Conservation (phyloP, 2,888 invertebrate genomes). For the Bombylius major region DNA sequence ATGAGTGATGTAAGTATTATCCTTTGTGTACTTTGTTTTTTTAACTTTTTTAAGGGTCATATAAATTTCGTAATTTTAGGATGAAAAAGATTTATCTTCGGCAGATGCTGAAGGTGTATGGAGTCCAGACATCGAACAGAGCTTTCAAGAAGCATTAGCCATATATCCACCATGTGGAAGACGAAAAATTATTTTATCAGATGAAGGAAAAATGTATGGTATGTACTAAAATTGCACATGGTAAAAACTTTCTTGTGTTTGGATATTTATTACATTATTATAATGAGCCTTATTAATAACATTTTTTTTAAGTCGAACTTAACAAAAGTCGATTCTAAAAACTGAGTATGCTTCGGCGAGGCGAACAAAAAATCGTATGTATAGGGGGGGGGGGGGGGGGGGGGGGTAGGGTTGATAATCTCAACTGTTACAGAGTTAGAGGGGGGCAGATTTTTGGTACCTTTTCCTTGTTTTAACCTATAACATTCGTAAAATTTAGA, state of each 20-base stretch:
- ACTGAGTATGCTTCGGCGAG: too few relatives aligned
- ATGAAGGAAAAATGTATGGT: constrained; percentile 99
- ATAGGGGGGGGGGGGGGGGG: too few relatives aligned
- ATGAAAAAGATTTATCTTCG: constrained; percentile 83
- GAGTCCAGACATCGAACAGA: constrained; percentile 99
- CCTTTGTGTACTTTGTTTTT: constrained; percentile 1
- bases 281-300: too few relatives aligned
- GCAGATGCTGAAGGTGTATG: constrained; percentile 99
- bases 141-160: constrained; percentile 98
- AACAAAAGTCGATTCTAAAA: too few relatives aligned
- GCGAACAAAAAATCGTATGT: too few relatives aligned
- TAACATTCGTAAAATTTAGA: too few relatives aligned
- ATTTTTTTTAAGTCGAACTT: too few relatives aligned
- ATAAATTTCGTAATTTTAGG: constrained; percentile 35
- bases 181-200: constrained; percentile 98
- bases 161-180: constrained; percentile 99
- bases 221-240: constrained; percentile 42
- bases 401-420: too few relatives aligned
- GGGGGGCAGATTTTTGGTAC: too few relatives aligned
- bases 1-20: constrained; percentile 63
- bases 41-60: background rate
- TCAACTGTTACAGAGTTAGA: too few relatives aligned
- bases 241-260: too few relatives aligned
- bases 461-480: too few relatives aligned
- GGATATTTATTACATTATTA: background rate